Base-by-base conservation (phyloP, 2,797 vertebrate species). In the Borostomias antarcticus region DNA sequence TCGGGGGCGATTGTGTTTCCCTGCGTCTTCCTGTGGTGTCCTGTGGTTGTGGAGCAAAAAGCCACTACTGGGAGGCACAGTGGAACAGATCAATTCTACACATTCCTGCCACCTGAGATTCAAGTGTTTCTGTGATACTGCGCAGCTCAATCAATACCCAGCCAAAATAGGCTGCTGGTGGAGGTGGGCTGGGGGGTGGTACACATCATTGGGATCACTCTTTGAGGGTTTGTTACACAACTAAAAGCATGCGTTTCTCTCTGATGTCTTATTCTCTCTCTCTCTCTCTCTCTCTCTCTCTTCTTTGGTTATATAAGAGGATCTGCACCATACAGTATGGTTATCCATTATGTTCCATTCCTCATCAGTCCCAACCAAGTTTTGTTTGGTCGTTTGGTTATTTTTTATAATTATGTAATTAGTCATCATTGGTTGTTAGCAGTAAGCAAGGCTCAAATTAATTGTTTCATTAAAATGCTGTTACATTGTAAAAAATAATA, bases 21-120 rank as follows among this genome's bases (percentile, higher is more conserved):
- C 79, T 80, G 78, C 81, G 76, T 83, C 83, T 83, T 85, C 82
- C 81, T 85, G 84, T 89, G 85, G 83, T 70, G 79, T 73, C 68
- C 67, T 81, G 79, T 88, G 76, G n/a, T 83, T 86, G 82, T 82
- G 78, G 75, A 84, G 87, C 86, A 86, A 91, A 94, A 92, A 91
- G 93, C 89, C 82, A 82, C 75, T 83, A 77, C 88, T 88, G 87
- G 86, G 85, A 89, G 88, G 80, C 86, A 89, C 85, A 88, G 87
- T 89, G 86, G 87, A 87, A 81, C 85, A 84, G 90, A 95, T 94
- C 94, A 93, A 95, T 95, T 90, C 85, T 85, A 86, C 90, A 91
- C 89, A 91, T 93, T 93, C 91, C 89, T 87, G 90, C 91, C 94
- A 94, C 92, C 92, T 93, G 93, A 93, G 93, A 94, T 93, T 93